These are phyloP conservation scores for Xiphorhynchus erythropygius DNA, from an alignment of 2,797 vertebrate genomes.

Conservation along the genomic window DNA sequence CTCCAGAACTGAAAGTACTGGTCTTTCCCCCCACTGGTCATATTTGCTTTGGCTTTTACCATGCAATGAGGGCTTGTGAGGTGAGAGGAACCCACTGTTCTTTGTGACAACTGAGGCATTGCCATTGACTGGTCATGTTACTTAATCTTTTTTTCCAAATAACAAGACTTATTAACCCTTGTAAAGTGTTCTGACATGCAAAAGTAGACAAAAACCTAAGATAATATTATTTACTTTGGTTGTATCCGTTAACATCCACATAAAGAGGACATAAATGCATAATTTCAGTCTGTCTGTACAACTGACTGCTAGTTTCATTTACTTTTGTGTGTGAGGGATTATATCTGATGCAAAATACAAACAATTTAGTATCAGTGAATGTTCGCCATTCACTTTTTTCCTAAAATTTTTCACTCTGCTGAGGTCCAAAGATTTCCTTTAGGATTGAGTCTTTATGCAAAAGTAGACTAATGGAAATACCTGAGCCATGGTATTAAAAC, in stretches of 20 bases:
- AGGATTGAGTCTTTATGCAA: neutral
- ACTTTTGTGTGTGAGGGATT: neutral
- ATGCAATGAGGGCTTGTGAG: neutral
- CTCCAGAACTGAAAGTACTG: neutral
- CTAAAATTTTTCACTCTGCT: neutral
- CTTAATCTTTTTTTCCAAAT: neutral
- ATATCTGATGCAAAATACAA: neutral
- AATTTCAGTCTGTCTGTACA: neutral
- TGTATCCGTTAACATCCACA: neutral
- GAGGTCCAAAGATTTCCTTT: neutral
- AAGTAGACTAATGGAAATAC: neutral
- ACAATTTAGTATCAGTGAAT: neutral
- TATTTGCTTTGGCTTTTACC: neutral
- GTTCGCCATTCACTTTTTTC: neutral
- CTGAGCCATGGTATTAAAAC: neutral
- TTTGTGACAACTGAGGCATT: neutral
- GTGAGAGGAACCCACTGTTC: neutral
- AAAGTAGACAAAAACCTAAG: neutral
- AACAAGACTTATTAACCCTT: neutral
- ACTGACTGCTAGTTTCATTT: neutral
- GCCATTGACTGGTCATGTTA: neutral
- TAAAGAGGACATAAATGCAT: neutral
- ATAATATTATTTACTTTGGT: neutral
- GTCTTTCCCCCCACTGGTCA: neutral
- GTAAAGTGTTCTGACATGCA: neutral